Conservation (phyloP, 2,797 vertebrate genomes). For the Channallabes apus region DNA sequence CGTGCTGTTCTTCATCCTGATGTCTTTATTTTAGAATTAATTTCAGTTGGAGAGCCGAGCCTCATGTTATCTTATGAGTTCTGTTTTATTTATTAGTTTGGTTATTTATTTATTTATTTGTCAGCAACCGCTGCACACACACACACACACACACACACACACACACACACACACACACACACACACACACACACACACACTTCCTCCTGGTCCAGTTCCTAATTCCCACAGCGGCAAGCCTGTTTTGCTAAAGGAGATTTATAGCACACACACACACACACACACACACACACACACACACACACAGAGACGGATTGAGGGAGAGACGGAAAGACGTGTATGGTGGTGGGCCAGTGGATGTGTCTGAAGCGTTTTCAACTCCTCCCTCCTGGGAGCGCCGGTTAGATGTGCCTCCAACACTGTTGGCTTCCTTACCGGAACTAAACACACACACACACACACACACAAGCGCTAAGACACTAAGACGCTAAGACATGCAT, state of each 20-base stretch:
- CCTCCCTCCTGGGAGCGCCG: slow-evolving; percentile 32
- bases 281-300: too few species aligned
- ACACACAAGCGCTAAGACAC: slow-evolving; percentile 3
- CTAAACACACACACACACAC: slow-evolving; percentile 25
- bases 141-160: too few species aligned
- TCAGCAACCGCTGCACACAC: not conserved
- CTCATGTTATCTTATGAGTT: not conserved
- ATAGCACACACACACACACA: too few species aligned
- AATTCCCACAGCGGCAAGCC: slow-evolving; percentile 15
- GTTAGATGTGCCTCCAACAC: slow-evolving; percentile 40
- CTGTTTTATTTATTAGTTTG: not conserved
- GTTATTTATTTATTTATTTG: not conserved
- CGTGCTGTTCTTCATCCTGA: not conserved
- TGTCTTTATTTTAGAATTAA: not conserved
- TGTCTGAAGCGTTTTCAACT: slow-evolving; percentile 43
- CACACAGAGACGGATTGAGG: slow-evolving; percentile 24
- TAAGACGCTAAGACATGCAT: slow-evolving; percentile 1
- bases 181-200: too few species aligned
- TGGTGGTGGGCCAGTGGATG: slow-evolving; percentile 28
- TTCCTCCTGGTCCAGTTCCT: not conserved
- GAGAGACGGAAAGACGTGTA: slow-evolving; percentile 9
- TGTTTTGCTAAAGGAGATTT: slow-evolving; percentile 32
- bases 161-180: too few species aligned
- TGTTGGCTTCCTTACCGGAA: slow-evolving; percentile 27
- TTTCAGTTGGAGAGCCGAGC: not conserved